Conservation (phyloP, 2,113 vertebrate genomes). For the Eudyptes chrysolophus region DNA sequence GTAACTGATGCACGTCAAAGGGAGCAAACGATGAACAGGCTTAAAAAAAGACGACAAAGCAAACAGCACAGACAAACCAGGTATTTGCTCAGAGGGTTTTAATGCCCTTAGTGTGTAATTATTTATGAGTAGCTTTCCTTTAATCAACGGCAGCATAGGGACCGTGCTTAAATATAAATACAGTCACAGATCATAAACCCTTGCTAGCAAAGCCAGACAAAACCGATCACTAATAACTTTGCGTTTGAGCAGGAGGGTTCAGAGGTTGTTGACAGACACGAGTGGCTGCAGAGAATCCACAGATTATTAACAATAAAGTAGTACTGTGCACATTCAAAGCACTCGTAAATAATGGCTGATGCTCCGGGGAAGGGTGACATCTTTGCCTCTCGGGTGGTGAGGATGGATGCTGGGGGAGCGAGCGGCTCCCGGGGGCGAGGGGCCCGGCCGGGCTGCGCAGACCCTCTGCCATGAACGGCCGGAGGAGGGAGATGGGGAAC, state of each 20-base stretch:
- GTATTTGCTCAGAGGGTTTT: not conserved
- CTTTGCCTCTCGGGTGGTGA: fast-evolving
- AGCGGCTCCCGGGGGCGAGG: not conserved
- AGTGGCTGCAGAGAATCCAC: not conserved
- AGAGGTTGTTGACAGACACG: not conserved
- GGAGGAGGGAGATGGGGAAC: not conserved
- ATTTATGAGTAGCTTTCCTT: not conserved
- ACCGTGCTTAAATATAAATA: not conserved
- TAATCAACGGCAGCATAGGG: not conserved
- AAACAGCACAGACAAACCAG: not conserved
- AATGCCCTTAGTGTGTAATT: not conserved
- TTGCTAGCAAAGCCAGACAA: not conserved
- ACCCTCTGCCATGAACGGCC: too few relatives aligned
- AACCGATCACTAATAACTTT: not conserved
- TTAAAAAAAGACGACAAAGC: not conserved
- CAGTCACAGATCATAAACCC: not conserved
- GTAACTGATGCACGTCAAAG: slow-evolving; percentile 13
- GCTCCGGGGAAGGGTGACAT: not conserved
- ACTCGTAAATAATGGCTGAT: fast-evolving
- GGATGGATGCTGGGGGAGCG: not conserved
- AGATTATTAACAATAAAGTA: not conserved
- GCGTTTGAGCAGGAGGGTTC: not conserved
- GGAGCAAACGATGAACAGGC: not conserved
- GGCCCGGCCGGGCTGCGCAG: not conserved
- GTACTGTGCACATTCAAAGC: fast-evolving